Conservation (phyloP, 1,140 invertebrate genomes). For the Ceratosolen solmsi region DNA sequence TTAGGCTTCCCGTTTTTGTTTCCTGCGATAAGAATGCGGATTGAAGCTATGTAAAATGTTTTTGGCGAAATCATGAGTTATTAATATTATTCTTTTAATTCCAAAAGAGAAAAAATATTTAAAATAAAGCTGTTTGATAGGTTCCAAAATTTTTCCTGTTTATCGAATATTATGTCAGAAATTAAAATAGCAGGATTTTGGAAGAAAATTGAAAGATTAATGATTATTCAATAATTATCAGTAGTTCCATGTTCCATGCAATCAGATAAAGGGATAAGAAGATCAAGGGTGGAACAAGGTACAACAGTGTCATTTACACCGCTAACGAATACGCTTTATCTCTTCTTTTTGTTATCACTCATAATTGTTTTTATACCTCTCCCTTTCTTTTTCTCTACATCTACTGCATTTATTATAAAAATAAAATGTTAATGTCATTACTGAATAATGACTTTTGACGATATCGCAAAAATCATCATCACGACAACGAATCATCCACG, state of each 20-base stretch:
- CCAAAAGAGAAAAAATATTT: too few species aligned
- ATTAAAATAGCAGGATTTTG: not conserved
- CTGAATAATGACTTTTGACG: conserved; percentile 62
- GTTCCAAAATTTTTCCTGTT: not conserved
- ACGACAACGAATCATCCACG: not conserved
- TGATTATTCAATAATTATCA: not conserved
- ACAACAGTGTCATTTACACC: conserved; percentile 62
- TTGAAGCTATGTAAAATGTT: too few species aligned
- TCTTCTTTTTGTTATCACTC: conserved; percentile 50
- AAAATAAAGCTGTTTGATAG: too few species aligned
- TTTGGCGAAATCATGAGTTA: too few species aligned
- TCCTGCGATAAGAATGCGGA: too few species aligned
- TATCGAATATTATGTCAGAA: not conserved
- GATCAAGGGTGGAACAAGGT: conserved; percentile 47
- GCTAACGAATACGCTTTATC: conserved; percentile 39
- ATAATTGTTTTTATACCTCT: conserved; percentile 26
- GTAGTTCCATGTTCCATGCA: not conserved
- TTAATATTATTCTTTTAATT: too few species aligned
- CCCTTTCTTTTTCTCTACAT: conserved; percentile 57
- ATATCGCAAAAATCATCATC: not conserved
- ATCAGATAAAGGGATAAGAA: not conserved
- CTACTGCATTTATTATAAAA: conserved; percentile 72
- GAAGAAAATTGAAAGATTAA: not conserved
- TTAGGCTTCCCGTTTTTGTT: too few species aligned
- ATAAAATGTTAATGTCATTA: conserved; percentile 73